phyloP scores from a whole-genome alignment of 2,113 vertebrate genomes.

The Ictidomys tridecemlineatus region DNA sequence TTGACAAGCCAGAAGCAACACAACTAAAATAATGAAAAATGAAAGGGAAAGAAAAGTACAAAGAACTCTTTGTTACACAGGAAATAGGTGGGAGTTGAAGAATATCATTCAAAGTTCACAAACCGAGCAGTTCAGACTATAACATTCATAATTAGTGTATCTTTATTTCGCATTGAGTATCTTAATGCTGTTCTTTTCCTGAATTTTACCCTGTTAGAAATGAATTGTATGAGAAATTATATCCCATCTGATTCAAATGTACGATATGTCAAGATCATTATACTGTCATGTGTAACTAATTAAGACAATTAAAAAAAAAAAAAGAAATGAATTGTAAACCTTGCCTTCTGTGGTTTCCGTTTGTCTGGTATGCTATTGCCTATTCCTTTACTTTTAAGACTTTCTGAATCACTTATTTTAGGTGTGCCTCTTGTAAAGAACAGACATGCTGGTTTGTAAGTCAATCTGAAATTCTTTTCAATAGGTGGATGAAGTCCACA shows the following conservation, averaged over 20 bases:
- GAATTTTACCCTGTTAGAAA: background rate
- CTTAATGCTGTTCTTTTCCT: background rate
- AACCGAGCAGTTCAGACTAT: background rate
- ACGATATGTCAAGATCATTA: no score
- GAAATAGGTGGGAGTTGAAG: background rate
- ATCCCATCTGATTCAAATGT: no score
- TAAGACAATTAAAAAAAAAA: no score
- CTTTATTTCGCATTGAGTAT: background rate
- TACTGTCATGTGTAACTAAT: no score
- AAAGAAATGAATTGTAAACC: background rate
- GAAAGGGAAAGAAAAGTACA: background rate
- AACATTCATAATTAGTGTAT: background rate
- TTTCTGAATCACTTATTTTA: background rate
- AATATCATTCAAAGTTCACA: background rate
- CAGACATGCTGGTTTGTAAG: background rate
- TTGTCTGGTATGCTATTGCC: background rate
- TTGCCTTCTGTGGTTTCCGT: background rate
- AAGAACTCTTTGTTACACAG: background rate
- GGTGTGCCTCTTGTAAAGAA: background rate
- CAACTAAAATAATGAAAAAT: background rate
- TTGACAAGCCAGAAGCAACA: background rate
- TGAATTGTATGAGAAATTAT: no score
- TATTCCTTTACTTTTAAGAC: background rate
- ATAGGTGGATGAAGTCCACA: background rate
- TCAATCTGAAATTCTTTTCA: background rate